A percentile compares a stretch with the other conserved stretches of the same genome.
These are phyloP conservation scores for Orthosia gothica DNA, from an alignment of 2,888 invertebrate genomes.

Conservation along the genomic window DNA sequence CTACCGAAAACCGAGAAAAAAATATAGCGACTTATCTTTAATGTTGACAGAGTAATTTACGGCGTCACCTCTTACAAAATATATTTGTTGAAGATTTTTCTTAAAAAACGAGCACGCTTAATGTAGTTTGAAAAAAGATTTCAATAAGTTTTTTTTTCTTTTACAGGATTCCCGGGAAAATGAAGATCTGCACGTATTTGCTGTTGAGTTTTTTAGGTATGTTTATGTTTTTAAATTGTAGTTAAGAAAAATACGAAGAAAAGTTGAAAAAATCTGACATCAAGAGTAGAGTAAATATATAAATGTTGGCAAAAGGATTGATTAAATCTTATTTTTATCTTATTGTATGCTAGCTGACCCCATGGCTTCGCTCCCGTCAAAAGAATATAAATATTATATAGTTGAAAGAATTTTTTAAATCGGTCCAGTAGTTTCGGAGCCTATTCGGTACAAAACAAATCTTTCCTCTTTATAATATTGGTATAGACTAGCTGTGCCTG, in stretches of 20 bases:
- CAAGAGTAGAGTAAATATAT: too few species aligned
- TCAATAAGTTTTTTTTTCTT: constrained; percentile 66
- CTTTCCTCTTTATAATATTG: too few species aligned
- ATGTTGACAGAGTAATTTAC: constrained; percentile 50
- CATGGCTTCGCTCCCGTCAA: too few species aligned
- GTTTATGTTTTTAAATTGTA: constrained; percentile 1
- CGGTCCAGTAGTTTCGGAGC: too few species aligned
- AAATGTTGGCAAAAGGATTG: background rate
- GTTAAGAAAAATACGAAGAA: background rate
- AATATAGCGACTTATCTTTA: constrained; percentile 29
- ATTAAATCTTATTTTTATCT: too few species aligned
- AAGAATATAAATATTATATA: too few species aligned
- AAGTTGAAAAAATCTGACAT: too few species aligned
- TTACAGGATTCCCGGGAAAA: constrained; percentile 86
- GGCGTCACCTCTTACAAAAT: constrained; percentile 39
- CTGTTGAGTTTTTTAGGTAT: constrained; percentile 89
- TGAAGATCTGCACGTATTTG: constrained; percentile 89
- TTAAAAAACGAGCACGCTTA: constrained; percentile 45
- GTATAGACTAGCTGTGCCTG: too few species aligned
- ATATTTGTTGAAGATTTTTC: constrained; percentile 53
- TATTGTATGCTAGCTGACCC: too few species aligned
- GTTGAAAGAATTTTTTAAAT: too few species aligned
- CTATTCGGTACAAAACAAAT: too few species aligned
- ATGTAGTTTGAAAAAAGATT: constrained; percentile 58
- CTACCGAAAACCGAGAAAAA: constrained; percentile 1